Conservation (phyloP, 2,113 vertebrate species). For the Nothoprocta perdicaria region DNA sequence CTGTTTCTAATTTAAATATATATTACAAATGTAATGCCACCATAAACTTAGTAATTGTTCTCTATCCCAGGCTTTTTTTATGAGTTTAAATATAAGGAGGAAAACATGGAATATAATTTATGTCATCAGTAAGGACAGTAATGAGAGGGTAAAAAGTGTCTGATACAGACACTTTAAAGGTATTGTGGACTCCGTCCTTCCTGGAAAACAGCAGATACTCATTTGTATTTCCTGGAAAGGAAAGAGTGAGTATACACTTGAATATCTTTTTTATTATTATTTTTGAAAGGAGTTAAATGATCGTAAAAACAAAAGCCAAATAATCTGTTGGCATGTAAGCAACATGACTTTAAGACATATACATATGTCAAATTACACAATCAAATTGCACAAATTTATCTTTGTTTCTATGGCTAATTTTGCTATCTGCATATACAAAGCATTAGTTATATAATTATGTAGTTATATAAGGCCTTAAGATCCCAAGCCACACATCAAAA, state of each 20-base stretch:
- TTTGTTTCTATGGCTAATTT: background rate
- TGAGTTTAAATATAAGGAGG: background rate
- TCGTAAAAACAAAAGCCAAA: background rate
- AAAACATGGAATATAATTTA: background rate
- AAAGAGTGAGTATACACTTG: background rate
- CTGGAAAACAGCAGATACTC: no score
- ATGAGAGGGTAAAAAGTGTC: background rate
- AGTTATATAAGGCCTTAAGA: background rate
- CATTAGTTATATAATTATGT: background rate
- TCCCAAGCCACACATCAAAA: background rate
- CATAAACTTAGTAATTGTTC: background rate
- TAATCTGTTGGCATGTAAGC: background rate
- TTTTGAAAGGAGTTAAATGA: background rate
- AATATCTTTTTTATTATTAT: background rate
- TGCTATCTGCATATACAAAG: background rate
- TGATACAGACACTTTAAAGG: background rate
- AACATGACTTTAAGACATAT: background rate
- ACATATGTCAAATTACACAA: background rate
- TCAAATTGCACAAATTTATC: background rate
- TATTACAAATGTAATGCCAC: background rate
- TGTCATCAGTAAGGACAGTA: background rate
- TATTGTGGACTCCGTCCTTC: background rate
- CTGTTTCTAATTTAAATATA: background rate
- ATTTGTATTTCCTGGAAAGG: no score
- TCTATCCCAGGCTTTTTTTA: background rate